Base-by-base conservation (phyloP, 2,797 vertebrate genomes). In the Fundulus diaphanus region DNA sequence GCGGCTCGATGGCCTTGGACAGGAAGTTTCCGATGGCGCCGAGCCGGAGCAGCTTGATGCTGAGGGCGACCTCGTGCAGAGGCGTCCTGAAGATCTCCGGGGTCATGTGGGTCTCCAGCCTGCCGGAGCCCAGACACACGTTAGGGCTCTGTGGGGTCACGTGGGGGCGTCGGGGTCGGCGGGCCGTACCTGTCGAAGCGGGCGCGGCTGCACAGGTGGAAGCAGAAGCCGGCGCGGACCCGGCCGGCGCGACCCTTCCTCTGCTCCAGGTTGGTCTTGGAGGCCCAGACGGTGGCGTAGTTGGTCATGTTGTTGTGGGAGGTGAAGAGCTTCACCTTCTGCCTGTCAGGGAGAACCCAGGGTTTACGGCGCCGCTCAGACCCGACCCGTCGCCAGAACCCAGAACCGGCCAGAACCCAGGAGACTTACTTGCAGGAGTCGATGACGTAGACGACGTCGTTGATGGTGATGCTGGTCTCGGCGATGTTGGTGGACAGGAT, bases 341-440 rank as follows among this genome's bases (percentile, higher is more conserved):
- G 97, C 87, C 98, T 99, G 84, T 20, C 2, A 18, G 73, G 20
- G 67, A 18, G 42, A 1, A 54, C 31, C 73, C 49, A 37, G 46
- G 1, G 1, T 31, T 48, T 63, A 37, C 48, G n/a, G 24, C 29
- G 15, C 27, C 3, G 7, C 20, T n/a, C n/a, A n/a, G n/a, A n/a
- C n/a, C n/a, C n/a, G n/a, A n/a, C n/a, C n/a, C n/a, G n/a, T n/a
- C n/a, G n/a, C n/a, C n/a, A n/a, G n/a, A n/a, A n/a, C n/a, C n/a
- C n/a, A n/a, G n/a, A n/a, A n/a, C n/a, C n/a, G n/a, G n/a, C n/a
- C n/a, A n/a, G n/a, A n/a, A n/a, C n/a, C n/a, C n/a, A n/a, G n/a
- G n/a, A n/a, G n/a, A n/a, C 98, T 94, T 93, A 98, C 98, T 99
- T 99, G 98, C 97, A 99, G 35, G 97, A 99, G 90, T 99, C 97